Evolutionary conservation across 2,113 vertebrate species (phyloP).

Genomic region (Mustelus asterias): DNA sequence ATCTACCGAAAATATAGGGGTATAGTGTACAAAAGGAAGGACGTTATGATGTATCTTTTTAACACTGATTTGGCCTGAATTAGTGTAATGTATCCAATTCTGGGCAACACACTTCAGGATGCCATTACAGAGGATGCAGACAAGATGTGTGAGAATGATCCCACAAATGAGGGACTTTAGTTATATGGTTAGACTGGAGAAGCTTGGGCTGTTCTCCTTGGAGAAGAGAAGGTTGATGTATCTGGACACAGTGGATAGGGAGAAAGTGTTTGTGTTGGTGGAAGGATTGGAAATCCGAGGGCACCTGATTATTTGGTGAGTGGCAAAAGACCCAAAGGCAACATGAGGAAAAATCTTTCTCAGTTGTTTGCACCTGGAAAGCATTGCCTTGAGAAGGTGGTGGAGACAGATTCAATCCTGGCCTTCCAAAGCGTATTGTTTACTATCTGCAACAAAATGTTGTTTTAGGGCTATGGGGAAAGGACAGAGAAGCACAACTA

Average conservation of each 20-base stretch:
- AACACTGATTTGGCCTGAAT: too few relatives aligned
- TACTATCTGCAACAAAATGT: not conserved
- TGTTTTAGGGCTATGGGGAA: not conserved
- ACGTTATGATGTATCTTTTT: not conserved
- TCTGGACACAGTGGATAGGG: not conserved
- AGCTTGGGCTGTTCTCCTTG: not conserved
- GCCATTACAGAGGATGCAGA: not conserved
- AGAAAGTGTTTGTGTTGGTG: not conserved
- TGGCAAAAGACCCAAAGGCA: not conserved
- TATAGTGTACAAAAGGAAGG: not conserved
- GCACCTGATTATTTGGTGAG: not conserved
- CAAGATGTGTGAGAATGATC: not conserved
- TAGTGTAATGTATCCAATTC: not conserved
- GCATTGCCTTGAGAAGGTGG: not conserved
- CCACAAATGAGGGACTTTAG: not conserved
- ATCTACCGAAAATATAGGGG: too few relatives aligned
- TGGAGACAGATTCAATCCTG: not conserved
- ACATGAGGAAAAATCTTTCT: not conserved
- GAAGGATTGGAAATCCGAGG: not conserved
- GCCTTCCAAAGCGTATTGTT: not conserved
- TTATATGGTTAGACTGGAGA: not conserved
- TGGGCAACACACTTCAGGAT: not conserved
- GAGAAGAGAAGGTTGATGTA: not conserved
- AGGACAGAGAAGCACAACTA: not conserved
- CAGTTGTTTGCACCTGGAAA: not conserved